Evolutionary conservation across 2,797 vertebrate genomes (phyloP).

Genomic region (Mormyrus hasselquistii): DNA sequence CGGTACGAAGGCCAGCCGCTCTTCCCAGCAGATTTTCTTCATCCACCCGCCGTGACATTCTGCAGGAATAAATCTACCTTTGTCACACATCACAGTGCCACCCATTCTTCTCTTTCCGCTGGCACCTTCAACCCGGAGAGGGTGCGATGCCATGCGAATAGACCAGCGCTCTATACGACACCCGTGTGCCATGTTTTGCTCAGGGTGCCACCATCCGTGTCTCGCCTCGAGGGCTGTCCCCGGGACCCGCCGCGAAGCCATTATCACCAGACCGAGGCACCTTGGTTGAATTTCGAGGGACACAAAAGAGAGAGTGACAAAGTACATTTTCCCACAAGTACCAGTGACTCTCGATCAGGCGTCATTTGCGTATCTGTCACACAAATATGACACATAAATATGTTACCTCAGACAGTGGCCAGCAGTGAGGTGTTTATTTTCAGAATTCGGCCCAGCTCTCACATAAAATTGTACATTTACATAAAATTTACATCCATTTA

Average conservation of each 20-base stretch:
- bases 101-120: background rate
- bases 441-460: background rate
- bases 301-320: background rate
- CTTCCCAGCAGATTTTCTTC: background rate
- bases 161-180: background rate
- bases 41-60: background rate
- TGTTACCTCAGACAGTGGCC: background rate
- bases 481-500: conserved; percentile 8
- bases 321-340: background rate
- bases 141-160: background rate
- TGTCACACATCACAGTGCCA: background rate
- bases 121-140: background rate
- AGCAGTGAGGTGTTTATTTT: background rate
- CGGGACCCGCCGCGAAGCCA: background rate
- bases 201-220: background rate
- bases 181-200: background rate
- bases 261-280: background rate
- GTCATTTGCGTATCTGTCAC: background rate
- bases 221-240: background rate
- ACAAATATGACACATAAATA: no score
- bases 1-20: background rate
- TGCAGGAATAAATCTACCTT: background rate
- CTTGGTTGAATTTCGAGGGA: background rate
- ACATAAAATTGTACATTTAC: background rate
- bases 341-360: background rate